Percentiles rank a stretch among this genome's conserved stretches.
Evolutionary conservation across 2,888 invertebrate genomes (phyloP).

Genomic region (Leptinotarsa tumamoca): DNA sequence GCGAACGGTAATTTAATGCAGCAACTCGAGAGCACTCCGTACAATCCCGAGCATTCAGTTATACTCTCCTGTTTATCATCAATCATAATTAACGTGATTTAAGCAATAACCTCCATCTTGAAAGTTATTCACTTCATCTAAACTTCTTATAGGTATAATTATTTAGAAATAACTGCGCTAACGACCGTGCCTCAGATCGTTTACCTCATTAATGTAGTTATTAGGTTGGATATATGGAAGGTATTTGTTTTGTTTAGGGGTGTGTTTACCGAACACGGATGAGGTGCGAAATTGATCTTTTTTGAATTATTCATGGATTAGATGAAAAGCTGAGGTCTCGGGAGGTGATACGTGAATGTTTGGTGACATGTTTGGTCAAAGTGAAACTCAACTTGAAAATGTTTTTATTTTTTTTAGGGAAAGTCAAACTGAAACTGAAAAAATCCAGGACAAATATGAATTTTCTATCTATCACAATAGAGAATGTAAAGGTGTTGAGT

Average conservation of each 20-base stretch:
- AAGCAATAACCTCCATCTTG: constrained; percentile 53
- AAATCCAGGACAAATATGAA: no score
- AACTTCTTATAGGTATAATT: constrained; percentile 61
- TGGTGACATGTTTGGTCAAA: not conserved
- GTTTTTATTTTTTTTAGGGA: no score
- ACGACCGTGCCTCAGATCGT: constrained; percentile 60
- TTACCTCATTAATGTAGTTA: constrained; percentile 50
- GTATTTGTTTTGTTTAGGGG: constrained; percentile 38
- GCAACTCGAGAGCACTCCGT: constrained; percentile 6
- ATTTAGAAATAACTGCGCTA: constrained; percentile 60
- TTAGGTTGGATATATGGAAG: constrained; percentile 35
- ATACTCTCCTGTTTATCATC: constrained; percentile 50
- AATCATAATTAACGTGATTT: constrained; percentile 61
- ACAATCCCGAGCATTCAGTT: constrained; percentile 26
- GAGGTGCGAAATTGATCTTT: constrained; percentile 27
- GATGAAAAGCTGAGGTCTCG: not conserved
- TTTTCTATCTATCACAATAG: no score
- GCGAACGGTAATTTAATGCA: constrained; percentile 19
- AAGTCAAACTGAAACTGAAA: no score
- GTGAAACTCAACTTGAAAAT: no score
- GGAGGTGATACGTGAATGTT: no score
- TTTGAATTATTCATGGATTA: not conserved
- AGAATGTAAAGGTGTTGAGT: no score
- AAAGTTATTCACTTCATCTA: constrained; percentile 55
- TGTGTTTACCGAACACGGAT: constrained; percentile 27